Conservation (phyloP, 2,113 vertebrate genomes). For the Pagrus major region DNA sequence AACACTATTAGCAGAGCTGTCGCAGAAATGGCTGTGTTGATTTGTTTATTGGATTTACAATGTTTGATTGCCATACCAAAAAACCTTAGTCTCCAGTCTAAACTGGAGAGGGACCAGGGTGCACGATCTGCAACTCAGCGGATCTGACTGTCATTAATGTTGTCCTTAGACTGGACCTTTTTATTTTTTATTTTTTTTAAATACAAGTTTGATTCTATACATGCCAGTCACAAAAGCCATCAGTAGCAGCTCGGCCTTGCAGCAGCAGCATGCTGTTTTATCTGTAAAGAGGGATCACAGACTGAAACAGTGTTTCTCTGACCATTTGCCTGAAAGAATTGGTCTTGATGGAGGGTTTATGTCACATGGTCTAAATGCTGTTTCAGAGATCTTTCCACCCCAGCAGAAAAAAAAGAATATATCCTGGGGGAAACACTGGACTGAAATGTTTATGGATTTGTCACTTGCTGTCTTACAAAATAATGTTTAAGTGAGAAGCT, state of each 20-base stretch:
- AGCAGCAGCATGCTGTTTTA: constrained; percentile 20
- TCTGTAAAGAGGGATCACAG: constrained; percentile 32
- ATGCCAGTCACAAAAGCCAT: constrained; percentile 72
- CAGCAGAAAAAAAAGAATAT: constrained; percentile 28
- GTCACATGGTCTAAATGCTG: constrained; percentile 48
- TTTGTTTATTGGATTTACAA: constrained; percentile 41
- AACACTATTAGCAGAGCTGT: constrained; percentile 49
- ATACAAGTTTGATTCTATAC: constrained; percentile 44
- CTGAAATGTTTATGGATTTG: constrained; percentile 61
- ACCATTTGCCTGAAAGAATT: constrained; percentile 12
- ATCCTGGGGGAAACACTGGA: constrained; percentile 76
- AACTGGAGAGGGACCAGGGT: constrained; percentile 75
- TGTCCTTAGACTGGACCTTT: constrained; percentile 52
- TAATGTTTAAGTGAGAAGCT: constrained; percentile 17
- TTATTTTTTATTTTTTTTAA: constrained; percentile 32
- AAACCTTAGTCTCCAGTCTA: constrained; percentile 68
- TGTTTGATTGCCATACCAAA: constrained; percentile 69
- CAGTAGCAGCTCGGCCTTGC: constrained; percentile 58
- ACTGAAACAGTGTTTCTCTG: constrained; percentile 47
- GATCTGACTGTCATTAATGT: constrained; percentile 58
- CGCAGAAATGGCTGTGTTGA: constrained; percentile 36
- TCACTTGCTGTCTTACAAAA: constrained; percentile 62
- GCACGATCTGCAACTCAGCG: constrained; percentile 38
- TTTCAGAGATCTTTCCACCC: constrained; percentile 63
- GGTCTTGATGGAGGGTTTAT: constrained; percentile 1